Evolutionary conservation across 2,797 vertebrate genomes (phyloP).

Genomic region (Pipistrellus nathusii): DNA sequence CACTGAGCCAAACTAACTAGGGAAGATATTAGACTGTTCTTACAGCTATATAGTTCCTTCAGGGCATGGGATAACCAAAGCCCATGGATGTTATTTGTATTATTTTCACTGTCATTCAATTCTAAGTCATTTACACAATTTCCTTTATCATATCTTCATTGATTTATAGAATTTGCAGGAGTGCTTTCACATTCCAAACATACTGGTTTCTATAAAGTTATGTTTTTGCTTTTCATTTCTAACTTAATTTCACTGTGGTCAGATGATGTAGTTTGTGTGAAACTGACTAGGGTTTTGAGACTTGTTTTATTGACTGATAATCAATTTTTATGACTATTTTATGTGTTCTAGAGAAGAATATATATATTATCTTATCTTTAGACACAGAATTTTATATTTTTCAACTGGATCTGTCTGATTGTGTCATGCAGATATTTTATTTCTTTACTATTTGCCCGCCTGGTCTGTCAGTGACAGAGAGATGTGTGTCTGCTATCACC

Average conservation of each 20-base stretch:
- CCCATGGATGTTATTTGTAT: neutral
- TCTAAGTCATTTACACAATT: neutral
- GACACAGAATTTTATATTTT: neutral
- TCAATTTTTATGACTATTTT: slow-evolving; percentile 24
- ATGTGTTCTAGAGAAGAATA: neutral
- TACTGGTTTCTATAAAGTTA: neutral
- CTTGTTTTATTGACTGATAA: slow-evolving; percentile 1
- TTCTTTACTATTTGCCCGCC: neutral
- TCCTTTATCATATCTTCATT: neutral
- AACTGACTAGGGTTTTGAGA: neutral
- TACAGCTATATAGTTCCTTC: slow-evolving; percentile 7
- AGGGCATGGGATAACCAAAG: neutral
- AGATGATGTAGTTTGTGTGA: neutral
- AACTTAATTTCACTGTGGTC: neutral
- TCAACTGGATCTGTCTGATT: neutral
- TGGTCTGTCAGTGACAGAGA: neutral
- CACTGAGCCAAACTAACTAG: neutral
- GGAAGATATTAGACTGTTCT: neutral
- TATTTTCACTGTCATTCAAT: neutral
- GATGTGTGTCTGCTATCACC: neutral
- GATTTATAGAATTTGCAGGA: neutral
- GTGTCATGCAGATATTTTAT: neutral
- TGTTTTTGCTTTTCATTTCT: neutral
- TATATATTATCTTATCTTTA: neutral
- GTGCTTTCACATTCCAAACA: slow-evolving; percentile 9